Base-by-base conservation (phyloP, 1,140 invertebrate species). In the Atopsyche davidsoni region DNA sequence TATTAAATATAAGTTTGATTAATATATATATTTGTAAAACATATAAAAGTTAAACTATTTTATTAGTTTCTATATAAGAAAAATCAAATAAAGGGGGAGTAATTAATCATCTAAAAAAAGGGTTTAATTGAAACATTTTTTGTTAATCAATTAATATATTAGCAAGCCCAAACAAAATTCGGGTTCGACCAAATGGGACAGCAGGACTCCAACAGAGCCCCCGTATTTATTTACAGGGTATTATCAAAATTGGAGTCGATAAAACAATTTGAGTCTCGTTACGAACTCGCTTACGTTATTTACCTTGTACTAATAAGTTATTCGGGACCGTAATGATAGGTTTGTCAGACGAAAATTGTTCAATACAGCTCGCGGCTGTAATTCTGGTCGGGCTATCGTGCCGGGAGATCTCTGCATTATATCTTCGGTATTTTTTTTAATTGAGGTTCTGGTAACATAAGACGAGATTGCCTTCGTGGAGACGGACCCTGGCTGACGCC, bases 251-350 rank as follows among this genome's bases (percentile, higher is more conserved):
- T 51, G 48, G 48, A 44, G 40, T 19, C 45, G 51, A 41, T 47
- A 53, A 53, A 53, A 53, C 46, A 53, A 53, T 53, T 53, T 53
- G 31, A 46, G 45, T n/a, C 39, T 24, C 31, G 41, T 53, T 48
- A 53, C 51, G 51, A 53, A 46, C n/a, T n/a, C n/a, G n/a, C n/a
- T n/a, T n/a, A 53, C 46, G 45, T 48, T 53, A 46, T 53, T 53
- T 53, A 48, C 46, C 51, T 53, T 53, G 51, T 46, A 24, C 22
- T 48, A 36, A 35, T 53, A 53, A 53, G 38, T 53, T 53, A 53
- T 53, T 53, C 51, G 51, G 45, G 51, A 43, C 47, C 45, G 44
- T 53, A 53, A 53, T 53, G 51, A 53, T 34, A 41, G 45, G 50
- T 44, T 44, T 52, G 42, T 44, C 42, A 46, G 42, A 52, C 42